Conservation (phyloP, 2,888 invertebrate genomes). For the Atethmia centrago region DNA sequence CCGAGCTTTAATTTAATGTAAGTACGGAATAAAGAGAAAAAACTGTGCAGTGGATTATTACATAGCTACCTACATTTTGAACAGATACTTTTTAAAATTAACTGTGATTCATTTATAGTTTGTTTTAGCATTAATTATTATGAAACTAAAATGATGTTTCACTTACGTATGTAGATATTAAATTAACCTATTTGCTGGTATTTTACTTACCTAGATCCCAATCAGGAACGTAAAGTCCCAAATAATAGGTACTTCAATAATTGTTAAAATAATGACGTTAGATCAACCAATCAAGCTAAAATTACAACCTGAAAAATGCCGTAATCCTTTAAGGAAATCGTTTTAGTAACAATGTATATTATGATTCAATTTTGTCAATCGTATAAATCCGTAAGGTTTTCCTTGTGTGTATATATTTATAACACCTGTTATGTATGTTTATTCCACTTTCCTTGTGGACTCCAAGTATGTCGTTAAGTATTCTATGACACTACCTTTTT, state of each 20-base stretch:
- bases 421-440: background rate
- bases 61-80: too few species aligned
- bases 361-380: conserved; percentile 22
- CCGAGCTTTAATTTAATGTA: background rate
- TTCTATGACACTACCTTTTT: background rate
- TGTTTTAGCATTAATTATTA: background rate
- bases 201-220: background rate
- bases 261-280: conserved; percentile 1
- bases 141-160: background rate
- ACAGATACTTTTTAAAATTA: background rate
- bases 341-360: background rate
- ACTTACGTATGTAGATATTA: too few species aligned
- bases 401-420: conserved; percentile 34
- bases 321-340: conserved; percentile 4
- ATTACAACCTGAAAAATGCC: background rate
- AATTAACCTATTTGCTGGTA: too few species aligned
- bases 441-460: conserved; percentile 16
- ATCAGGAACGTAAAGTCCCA: conserved; percentile 1
- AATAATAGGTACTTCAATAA: background rate
- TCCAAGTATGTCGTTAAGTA: background rate
- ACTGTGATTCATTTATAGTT: background rate
- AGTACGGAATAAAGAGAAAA: background rate
- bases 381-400: conserved; percentile 29
- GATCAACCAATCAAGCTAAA: background rate
- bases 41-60: background rate